Base-by-base conservation (phyloP, 2,113 vertebrate genomes). In the Setophaga kirtlandii region DNA sequence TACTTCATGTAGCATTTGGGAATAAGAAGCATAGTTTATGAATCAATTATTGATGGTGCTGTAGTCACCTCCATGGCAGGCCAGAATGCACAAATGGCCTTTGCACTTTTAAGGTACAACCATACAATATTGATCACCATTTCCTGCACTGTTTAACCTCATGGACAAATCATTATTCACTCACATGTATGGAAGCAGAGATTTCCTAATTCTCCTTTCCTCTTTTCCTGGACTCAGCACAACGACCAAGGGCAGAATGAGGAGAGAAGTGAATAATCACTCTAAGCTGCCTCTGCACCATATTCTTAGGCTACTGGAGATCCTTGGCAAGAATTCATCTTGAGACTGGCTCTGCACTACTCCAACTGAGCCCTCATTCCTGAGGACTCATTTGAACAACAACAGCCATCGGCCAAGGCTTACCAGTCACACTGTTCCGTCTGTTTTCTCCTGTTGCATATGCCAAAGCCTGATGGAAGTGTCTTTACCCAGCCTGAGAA, bases 31-130 rank as follows among this genome's bases (percentile, higher is more conserved):
- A 94, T 68, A 86, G 89, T 94, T 96, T 97, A 97, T 93, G 70
- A 77, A 97, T 97, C 84, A 92, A 87, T 98, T 97, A 97, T 97
- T 98, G 96, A 97, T 97, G 89, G 63, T 92, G 71, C 74, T 92
- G 76, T 96, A 96, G 97, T 96, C 75, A 59, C 60, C 35, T 94
- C 87, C 78, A 64, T 60, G 89, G 87, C 12, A 17, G 91, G 94
- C 88, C 93, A 97, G 92, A 90, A 93, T 96, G 68, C 50, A 89
- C 52, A 94, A 94, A 73, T 96, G 90, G 87, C 96, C 92, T 97
- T 97, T 98, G 92, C 53, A 94, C 85, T 97, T 97, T 89, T 74
- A 87, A 95, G 93, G 73, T 93, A 64, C 59, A 70, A 67, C 78
- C 55, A 75, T 46, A 37, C 65, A 88, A 23, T 93, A 95, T 83